These are phyloP conservation scores for Anthopleura sola DNA, from an alignment of 64 coral and sea anemone genomes.

Conservation along the genomic window DNA sequence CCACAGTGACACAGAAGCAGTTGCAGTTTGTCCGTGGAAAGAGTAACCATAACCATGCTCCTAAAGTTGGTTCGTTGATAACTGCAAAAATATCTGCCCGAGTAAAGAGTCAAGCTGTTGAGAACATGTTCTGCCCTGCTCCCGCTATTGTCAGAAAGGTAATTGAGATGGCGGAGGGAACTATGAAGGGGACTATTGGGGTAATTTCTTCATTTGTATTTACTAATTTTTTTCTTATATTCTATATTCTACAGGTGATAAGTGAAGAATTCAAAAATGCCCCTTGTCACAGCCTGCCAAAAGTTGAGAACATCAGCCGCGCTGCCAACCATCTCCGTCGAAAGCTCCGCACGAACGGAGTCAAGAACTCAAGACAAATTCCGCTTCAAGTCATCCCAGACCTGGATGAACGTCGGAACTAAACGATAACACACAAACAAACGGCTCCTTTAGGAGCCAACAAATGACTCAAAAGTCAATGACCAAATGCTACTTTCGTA, in stretches of 20 bases:
- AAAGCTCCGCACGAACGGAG: constrained; percentile 7
- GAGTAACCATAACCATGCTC: constrained; percentile 16
- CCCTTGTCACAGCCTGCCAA: constrained; percentile 14
- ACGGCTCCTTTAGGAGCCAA: too few species aligned
- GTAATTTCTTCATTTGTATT: too few species aligned
- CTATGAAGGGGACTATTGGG: too few species aligned
- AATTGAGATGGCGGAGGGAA: too few species aligned
- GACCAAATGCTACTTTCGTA: too few species aligned
- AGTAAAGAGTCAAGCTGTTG: constrained; percentile 8
- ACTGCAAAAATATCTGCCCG: constrained; percentile 1
- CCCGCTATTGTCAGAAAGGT: constrained; percentile 28
- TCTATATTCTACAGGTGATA: too few species aligned
- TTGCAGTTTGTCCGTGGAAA: neutral
- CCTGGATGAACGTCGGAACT: too few species aligned
- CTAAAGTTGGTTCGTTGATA: constrained; percentile 16
- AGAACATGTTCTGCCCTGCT: constrained; percentile 21
- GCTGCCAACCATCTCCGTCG: constrained; percentile 13
- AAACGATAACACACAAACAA: too few species aligned
- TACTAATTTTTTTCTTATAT: too few species aligned
- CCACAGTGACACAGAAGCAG: neutral
- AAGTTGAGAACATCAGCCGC: neutral
- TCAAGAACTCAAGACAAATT: neutral
- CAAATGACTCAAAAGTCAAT: too few species aligned
- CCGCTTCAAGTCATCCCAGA: too few species aligned
- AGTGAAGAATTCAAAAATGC: neutral